These are phyloP conservation scores for Cactoblastis cactorum DNA, from an alignment of 2,888 invertebrate genomes.

Conservation along the genomic window DNA sequence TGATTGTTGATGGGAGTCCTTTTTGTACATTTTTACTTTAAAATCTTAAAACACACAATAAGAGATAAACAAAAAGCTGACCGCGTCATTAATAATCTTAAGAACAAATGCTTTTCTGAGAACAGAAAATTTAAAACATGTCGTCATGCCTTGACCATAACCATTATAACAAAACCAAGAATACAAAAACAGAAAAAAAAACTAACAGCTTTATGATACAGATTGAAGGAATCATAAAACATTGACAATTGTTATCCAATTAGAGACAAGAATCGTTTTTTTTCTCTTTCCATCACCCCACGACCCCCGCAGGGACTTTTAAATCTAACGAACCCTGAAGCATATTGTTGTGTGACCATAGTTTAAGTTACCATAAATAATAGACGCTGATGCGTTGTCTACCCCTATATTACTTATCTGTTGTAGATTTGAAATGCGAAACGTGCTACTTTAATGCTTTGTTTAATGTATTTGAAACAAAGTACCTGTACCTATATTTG, in stretches of 20 bases:
- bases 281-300: not conserved
- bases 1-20: too few species aligned
- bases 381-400: conserved; percentile 32
- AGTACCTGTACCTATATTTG: too few species aligned
- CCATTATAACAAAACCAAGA: conserved; percentile 1
- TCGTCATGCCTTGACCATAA: not conserved
- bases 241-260: conserved; percentile 4
- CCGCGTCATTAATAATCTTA: not conserved
- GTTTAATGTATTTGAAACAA: not conserved
- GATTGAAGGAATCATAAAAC: not conserved
- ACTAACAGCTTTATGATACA: not conserved
- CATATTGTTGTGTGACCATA: conserved; percentile 70
- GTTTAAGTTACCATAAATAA: conserved; percentile 64
- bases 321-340: conserved; percentile 55
- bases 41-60: too few species aligned
- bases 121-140: not conserved
- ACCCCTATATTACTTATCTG: conserved; percentile 22
- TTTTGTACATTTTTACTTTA: too few species aligned
- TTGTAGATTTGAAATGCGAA: conserved; percentile 12
- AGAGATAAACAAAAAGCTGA: too few species aligned
- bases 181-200: not conserved
- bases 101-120: not conserved
- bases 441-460: not conserved
- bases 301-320: conserved; percentile 30
- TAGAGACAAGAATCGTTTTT: not conserved